These are phyloP conservation scores for Apaloderma vittatum DNA, from an alignment of 2,113 vertebrate genomes.

Conservation along the genomic window DNA sequence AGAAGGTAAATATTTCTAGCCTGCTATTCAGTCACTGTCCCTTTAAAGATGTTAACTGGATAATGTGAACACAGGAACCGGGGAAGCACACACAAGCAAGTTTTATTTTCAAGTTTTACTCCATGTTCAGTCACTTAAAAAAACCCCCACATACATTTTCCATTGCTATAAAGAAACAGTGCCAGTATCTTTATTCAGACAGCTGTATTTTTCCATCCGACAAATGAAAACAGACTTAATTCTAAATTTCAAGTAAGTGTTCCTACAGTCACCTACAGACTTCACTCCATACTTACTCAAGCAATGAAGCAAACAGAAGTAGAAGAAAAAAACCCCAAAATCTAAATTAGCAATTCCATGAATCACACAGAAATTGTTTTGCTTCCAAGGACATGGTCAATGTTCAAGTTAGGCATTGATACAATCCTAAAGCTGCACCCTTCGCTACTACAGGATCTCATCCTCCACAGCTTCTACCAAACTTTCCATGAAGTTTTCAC, in stretches of 20 bases:
- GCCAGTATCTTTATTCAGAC: not conserved
- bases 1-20: not conserved
- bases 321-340: not conserved
- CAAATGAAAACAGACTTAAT: not conserved
- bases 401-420: not conserved
- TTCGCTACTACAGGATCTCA: not conserved
- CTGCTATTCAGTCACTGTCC: not conserved
- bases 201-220: not conserved
- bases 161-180: not conserved
- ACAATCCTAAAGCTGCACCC: not conserved
- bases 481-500: not conserved
- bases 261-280: not conserved
- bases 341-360: not conserved
- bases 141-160: not conserved
- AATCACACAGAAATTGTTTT: not conserved
- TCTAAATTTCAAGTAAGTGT: not conserved
- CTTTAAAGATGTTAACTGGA: not conserved
- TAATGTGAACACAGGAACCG: not conserved
- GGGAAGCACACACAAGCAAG: not conserved
- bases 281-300: not conserved
- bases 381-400: not conserved
- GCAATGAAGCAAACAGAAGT: not conserved
- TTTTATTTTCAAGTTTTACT: not conserved
- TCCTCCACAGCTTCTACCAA: not conserved
- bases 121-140: not conserved